These are phyloP conservation scores for Parapristionchus giblindavisi DNA, from an alignment of 2,888 invertebrate genomes.

Conservation along the genomic window DNA sequence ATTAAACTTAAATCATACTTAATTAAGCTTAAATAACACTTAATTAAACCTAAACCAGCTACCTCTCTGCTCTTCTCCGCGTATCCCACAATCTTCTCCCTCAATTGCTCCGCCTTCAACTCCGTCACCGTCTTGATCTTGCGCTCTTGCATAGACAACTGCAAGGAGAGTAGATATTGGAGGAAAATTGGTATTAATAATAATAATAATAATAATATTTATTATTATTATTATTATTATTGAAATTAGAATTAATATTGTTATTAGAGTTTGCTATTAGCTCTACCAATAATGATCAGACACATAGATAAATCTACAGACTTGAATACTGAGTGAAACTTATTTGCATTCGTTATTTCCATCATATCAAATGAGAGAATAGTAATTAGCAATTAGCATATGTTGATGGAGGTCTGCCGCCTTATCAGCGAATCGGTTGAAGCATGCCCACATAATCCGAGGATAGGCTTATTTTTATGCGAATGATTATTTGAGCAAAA, in stretches of 20 bases:
- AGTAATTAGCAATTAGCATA: no score
- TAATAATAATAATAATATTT: background rate
- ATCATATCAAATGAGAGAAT: no score
- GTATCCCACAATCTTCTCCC: slow-evolving; percentile 60
- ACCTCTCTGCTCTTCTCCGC: slow-evolving; percentile 53
- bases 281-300: no score
- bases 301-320: no score
- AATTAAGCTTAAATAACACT: background rate
- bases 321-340: no score
- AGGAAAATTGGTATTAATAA: background rate
- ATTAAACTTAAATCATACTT: background rate
- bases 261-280: background rate
- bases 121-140: slow-evolving; percentile 57
- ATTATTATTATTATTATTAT: background rate
- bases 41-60: background rate
- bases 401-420: no score
- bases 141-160: slow-evolving; percentile 56
- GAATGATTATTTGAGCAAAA: no score
- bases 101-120: slow-evolving; percentile 57
- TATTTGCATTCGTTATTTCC: no score
- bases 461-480: no score
- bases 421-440: no score
- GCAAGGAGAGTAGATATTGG: background rate
- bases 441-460: no score
- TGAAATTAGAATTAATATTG: background rate